Percentiles rank a stretch among this genome's conserved stretches.
phyloP scores from a whole-genome alignment of 2,797 vertebrate species.

The Tachyglossus aculeatus region DNA sequence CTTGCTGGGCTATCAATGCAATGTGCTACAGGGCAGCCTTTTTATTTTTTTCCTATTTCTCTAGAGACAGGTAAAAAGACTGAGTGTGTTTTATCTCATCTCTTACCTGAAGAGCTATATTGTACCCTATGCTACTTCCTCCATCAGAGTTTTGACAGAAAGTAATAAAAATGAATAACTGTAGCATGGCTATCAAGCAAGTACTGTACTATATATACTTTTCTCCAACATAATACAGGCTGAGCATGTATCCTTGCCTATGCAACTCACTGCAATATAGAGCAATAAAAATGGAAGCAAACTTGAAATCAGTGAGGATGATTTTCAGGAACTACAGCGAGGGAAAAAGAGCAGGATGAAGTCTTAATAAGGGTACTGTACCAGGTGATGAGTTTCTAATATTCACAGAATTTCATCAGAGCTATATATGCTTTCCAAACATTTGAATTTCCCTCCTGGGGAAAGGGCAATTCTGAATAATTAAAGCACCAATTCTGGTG shows the following conservation, averaged over 20 bases:
- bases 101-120: conserved; percentile 21
- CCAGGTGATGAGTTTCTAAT: too few relatives aligned
- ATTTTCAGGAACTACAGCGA: too few relatives aligned
- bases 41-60: conserved; percentile 62
- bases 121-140: neutral
- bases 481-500: too few relatives aligned
- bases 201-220: conserved; percentile 51
- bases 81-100: neutral
- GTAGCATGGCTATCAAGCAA: conserved; percentile 27
- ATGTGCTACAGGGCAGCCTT: conserved; percentile 42
- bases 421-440: too few relatives aligned
- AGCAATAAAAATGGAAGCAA: neutral
- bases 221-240: neutral
- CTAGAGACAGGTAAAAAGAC: conserved; percentile 2
- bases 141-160: conserved; percentile 44
- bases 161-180: conserved; percentile 61
- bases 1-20: conserved; percentile 30
- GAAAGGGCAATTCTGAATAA: too few relatives aligned
- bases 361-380: too few relatives aligned
- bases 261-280: neutral
- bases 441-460: too few relatives aligned
- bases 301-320: neutral
- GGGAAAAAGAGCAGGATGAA: too few relatives aligned
- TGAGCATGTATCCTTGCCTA: conserved; percentile 4
- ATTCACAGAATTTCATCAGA: too few relatives aligned